phyloP scores from a whole-genome alignment of 2,888 invertebrate genomes.

The Trachelus stipa region DNA sequence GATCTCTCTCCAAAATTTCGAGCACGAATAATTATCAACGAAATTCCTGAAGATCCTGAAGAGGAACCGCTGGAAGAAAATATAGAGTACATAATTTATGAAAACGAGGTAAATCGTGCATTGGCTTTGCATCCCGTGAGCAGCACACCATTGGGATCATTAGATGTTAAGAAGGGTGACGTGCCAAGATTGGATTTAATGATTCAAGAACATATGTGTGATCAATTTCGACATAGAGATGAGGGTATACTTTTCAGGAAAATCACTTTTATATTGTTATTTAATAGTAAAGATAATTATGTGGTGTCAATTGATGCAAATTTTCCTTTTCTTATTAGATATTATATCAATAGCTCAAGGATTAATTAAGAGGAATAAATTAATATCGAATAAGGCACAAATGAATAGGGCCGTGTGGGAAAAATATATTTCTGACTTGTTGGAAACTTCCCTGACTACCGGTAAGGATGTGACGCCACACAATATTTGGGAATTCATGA shows the following conservation, averaged over 20 bases:
- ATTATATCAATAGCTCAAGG: constrained; percentile 38
- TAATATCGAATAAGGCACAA: constrained; percentile 29
- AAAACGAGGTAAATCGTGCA: constrained; percentile 31
- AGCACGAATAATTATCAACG: constrained; percentile 32
- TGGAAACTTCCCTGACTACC: constrained; percentile 17
- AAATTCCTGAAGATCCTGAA: constrained; percentile 32
- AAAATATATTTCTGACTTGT: constrained; percentile 37
- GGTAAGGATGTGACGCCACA: constrained; percentile 17
- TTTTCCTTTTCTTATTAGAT: constrained; percentile 29
- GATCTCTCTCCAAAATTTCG: constrained; percentile 47
- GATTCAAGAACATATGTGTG: constrained; percentile 37
- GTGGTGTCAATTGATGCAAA: neutral
- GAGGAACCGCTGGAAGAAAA: constrained; percentile 29
- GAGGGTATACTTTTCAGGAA: constrained; percentile 33
- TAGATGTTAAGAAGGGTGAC: constrained; percentile 33
- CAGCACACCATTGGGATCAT: constrained; percentile 40
- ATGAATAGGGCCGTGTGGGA: constrained; percentile 43
- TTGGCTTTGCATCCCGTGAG: constrained; percentile 38
- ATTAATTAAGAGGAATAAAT: constrained; percentile 25
- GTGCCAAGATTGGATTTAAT: constrained; percentile 35
- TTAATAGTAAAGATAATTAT: neutral
- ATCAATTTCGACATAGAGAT: constrained; percentile 38
- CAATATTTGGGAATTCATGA: constrained; percentile 29
- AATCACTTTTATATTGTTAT: neutral
- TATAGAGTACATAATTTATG: constrained; percentile 31